Evolutionary conservation across 2,113 vertebrate genomes (phyloP).

Genomic region (Poicephalus gulielmi): DNA sequence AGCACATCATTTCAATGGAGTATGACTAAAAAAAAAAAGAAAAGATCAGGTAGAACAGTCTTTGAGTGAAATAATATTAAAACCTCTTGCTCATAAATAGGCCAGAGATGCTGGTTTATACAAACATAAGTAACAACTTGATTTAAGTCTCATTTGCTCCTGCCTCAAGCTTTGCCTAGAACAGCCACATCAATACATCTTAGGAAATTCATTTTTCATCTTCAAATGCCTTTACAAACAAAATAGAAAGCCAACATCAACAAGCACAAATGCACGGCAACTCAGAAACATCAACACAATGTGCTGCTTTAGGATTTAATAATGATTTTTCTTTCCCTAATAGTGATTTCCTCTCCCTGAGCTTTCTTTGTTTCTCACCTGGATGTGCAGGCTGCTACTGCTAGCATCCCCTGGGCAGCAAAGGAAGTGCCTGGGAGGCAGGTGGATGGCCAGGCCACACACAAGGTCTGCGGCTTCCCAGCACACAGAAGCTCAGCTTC

Average conservation of each 20-base stretch:
- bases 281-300: background rate
- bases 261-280: background rate
- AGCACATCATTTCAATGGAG: background rate
- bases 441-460: background rate
- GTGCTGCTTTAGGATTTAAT: background rate
- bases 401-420: background rate
- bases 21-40: background rate
- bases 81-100: background rate
- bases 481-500: accelerated
- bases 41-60: background rate
- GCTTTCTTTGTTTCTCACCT: background rate
- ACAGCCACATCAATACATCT: background rate
- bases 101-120: background rate
- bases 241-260: background rate
- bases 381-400: accelerated
- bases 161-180: background rate
- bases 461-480: too few relatives aligned
- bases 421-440: background rate
- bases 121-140: background rate
- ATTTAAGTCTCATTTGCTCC: background rate
- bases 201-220: background rate
- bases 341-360: background rate
- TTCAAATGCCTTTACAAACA: background rate
- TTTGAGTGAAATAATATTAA: background rate
- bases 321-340: background rate